Evolutionary conservation across 1,140 invertebrate species (phyloP).

Genomic region (Drosophila parabipectinata): DNA sequence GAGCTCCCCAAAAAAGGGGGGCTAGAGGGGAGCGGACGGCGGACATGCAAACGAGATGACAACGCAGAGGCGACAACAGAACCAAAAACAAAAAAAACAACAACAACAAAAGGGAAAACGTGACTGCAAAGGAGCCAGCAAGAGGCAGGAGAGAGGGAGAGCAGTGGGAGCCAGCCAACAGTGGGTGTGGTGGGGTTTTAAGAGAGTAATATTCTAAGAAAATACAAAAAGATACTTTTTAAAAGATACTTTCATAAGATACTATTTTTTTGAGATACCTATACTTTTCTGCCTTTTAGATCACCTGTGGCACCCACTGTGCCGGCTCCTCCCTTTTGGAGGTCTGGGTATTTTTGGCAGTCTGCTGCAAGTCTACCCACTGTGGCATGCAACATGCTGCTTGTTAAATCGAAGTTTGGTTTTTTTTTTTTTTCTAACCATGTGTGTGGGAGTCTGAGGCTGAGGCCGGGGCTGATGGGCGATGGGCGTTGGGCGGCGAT

Average conservation of each 20-base stretch:
- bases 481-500: slow-evolving; percentile 8
- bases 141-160: not conserved
- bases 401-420: slow-evolving; percentile 62
- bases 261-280: too few species aligned
- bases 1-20: slow-evolving; percentile 44
- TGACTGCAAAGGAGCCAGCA: slow-evolving; percentile 58
- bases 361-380: slow-evolving; percentile 37
- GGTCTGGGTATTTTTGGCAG: slow-evolving; percentile 55
- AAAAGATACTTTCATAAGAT: too few species aligned
- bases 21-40: slow-evolving; percentile 14
- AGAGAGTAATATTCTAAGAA: not conserved
- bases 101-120: slow-evolving; percentile 55
- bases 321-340: slow-evolving; percentile 1
- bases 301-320: slow-evolving; percentile 32
- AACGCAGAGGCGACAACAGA: slow-evolving; percentile 70
- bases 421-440: slow-evolving; percentile 30
- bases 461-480: not conserved
- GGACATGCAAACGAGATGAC: slow-evolving; percentile 76
- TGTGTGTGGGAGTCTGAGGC: slow-evolving; percentile 60
- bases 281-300: too few species aligned
- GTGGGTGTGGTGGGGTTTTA: slow-evolving; percentile 1
- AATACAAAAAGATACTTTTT: too few species aligned
- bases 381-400: slow-evolving; percentile 49
- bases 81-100: slow-evolving; percentile 5
- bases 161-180: slow-evolving; percentile 6